Base-by-base conservation (phyloP, 2,888 invertebrate species). In the Gonocerus acuteangulatus region DNA sequence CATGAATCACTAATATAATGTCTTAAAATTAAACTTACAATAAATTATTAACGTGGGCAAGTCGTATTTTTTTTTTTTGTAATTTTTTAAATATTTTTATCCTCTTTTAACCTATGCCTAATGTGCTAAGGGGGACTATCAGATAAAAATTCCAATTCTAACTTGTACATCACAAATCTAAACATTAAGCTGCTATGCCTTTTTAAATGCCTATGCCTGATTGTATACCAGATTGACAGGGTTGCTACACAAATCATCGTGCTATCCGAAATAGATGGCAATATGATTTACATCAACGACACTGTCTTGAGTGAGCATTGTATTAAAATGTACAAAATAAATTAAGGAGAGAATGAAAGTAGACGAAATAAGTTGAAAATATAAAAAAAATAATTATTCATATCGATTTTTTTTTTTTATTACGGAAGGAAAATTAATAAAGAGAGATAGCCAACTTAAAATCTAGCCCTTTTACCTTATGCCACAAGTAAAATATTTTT, bases 21-120 rank as follows among this genome's bases (percentile, higher is more conserved):
- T 62, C 65, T 65, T 66, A 65, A 63, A 66, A 66, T 62, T 63
- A 66, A 65, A 65, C 63, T 63, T 66, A 65, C 60, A 61, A 63
- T 66, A 65, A 63, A 65, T 65, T 64, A 66, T 57, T 60, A 63
- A 54, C 49, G 65, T 60, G 65, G 64, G 63, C 63, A 64, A 65
- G 65, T 64, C 61, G 47, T 48, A 57, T 62, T 62, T 61, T 62
- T 45, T 58, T 34, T 45, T 36, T 52, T 62, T 52, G 34, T 36
- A 44, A 45, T 48, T 62, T 52, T 47, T 22, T 22, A 3, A 42
- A 42, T 22, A 39, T 48, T 47, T 59, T 22, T 47, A 21, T 47
- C 47, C 22, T 47, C 22, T 47, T 48, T 48, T 57, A 48, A 57
- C n/a, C 64, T 65, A 65, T 60, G 57, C 49, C 62, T 64, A 64